Evolutionary conservation across 2,113 vertebrate species (phyloP), one percentile per base, ranked within the genome.

Genomic region (Ctenomys sociabilis): DNA sequence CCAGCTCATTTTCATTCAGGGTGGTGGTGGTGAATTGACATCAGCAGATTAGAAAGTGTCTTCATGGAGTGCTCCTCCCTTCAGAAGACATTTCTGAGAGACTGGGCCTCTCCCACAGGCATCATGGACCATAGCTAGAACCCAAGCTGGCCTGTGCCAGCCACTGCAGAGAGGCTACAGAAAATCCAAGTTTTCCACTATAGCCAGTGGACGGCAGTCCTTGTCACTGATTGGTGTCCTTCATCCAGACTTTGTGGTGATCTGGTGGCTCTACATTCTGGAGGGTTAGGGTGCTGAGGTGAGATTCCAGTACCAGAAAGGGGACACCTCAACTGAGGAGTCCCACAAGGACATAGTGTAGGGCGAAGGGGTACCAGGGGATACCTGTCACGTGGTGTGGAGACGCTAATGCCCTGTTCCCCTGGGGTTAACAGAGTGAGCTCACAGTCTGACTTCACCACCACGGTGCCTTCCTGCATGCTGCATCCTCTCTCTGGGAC

Each of bases 151-250:
- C 85, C n/a, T 24, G 45, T 66, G 52, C 59, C 85, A 77, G 5
- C 82, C 77, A 73, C 82, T 16, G 78, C 91, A 86, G 87, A 91
- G 9, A 3, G 59, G 66, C 45, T 61, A 22, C 57, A 92, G 77
- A 64, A 84, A 84, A 30, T 66, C 66, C 61, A 72, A 0, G 40
- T 80, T 93, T 70, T 63, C 37, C 52, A 19, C 37, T 81, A 85
- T 70, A 37, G n/a, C 88, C 30, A 0, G n/a, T 17, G 57, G 37
- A 97, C 63, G 78, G 0, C 13, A 37, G 83, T 49, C 54, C 8
- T 3, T 78, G 64, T 90, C 40, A 5, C 70, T 78, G 85, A 85
- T 64, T n/a, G 90, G 86, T 40, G 88, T 93, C 57, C 68, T 97
- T 75, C 89, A 66, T 94, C 78, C 52, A 24, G 85, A 81, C 75